These are phyloP conservation scores for Pica pica DNA, from an alignment of 2,113 vertebrate genomes.

Conservation along the genomic window DNA sequence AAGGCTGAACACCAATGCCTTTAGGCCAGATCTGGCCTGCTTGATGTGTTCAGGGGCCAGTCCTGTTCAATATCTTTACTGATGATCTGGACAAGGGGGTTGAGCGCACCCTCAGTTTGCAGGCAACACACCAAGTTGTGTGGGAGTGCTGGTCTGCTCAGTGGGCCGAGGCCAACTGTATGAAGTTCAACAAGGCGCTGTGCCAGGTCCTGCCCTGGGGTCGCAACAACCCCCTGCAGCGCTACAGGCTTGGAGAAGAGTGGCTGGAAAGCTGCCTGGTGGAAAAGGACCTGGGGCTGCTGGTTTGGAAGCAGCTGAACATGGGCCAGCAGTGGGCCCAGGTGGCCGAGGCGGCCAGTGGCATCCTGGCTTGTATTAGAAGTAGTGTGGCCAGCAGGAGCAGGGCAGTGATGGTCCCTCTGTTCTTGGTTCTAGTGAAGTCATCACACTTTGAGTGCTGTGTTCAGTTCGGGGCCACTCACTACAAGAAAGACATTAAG, in stretches of 20 bases:
- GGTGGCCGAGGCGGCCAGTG: background rate
- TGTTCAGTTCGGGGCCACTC: background rate
- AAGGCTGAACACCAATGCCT: background rate
- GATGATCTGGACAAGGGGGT: background rate
- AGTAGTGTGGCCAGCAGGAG: background rate
- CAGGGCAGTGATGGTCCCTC: background rate
- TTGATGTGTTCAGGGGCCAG: background rate
- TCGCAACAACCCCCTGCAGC: background rate
- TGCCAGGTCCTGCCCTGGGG: background rate
- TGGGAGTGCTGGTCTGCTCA: background rate
- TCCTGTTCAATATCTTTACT: background rate
- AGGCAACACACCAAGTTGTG: background rate
- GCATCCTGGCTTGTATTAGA: background rate
- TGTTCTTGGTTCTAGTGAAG: background rate
- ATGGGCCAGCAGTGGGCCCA: background rate
- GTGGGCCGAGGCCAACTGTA: rapidly evolving
- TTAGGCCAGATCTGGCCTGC: background rate
- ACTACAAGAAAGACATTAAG: background rate
- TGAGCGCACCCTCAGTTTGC: rapidly evolving
- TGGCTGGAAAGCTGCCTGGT: background rate
- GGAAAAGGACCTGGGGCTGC: background rate
- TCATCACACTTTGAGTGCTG: no score
- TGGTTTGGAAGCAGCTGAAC: background rate
- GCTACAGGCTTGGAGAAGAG: background rate
- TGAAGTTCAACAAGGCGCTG: background rate